These are phyloP conservation scores for Carduelis carduelis DNA, from an alignment of 2,797 vertebrate genomes.

Conservation along the genomic window DNA sequence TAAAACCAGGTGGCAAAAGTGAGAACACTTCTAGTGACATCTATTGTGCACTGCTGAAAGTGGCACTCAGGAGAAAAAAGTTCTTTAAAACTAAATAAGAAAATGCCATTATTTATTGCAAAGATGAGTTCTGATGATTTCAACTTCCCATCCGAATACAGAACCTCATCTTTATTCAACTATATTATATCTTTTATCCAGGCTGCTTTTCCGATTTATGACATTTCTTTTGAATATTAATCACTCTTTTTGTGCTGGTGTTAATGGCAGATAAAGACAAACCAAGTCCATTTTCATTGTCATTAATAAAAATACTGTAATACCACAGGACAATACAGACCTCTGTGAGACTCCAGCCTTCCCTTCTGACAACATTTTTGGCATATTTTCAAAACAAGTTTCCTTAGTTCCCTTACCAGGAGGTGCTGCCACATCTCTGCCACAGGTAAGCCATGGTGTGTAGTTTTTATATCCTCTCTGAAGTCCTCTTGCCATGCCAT, in stretches of 20 bases:
- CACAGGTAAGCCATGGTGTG: rapidly evolving
- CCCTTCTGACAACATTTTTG: background rate
- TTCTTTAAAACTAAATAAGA: background rate
- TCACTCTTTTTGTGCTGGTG: background rate
- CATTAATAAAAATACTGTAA: background rate
- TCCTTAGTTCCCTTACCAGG: background rate
- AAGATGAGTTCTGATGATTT: background rate
- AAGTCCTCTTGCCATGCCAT: background rate
- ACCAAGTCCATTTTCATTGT: background rate
- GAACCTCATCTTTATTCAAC: background rate
- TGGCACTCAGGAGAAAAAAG: background rate
- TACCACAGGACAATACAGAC: background rate
- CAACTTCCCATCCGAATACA: background rate
- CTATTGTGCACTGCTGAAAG: background rate
- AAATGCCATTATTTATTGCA: background rate
- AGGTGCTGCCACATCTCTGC: background rate
- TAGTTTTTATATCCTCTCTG: background rate
- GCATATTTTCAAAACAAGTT: background rate
- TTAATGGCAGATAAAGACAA: background rate
- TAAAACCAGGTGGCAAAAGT: background rate
- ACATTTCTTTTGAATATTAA: background rate
- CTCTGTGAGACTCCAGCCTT: background rate
- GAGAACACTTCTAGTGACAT: background rate
- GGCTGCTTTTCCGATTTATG: background rate
- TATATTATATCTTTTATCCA: background rate